Evolutionary conservation across 1,140 invertebrate species (phyloP), one percentile per base, ranked within the genome.

Genomic region (Diuraphis noxia): DNA sequence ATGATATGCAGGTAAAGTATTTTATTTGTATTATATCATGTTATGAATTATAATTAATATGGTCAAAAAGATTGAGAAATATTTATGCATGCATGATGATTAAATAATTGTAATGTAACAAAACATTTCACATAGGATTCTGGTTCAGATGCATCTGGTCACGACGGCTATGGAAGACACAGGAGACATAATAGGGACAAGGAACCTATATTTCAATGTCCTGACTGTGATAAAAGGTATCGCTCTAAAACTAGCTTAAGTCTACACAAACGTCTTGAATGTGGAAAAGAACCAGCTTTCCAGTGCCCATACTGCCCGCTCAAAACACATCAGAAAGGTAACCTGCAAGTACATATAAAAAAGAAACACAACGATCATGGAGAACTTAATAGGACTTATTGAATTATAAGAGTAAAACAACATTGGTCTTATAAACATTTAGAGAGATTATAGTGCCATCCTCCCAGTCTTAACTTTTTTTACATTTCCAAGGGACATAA

Each of bases 231-330:
- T 41, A 94, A 94, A 92, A 93, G 93, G 41, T 95, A 95, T 92
- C 93, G 94, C 1, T 94, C 94, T 92, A 94, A 94, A 79, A 94
- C 94, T 56, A 94, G 94, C 21, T 93, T 95, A 77, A 94, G 93
- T 91, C 94, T 94, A 92, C 95, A 96, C 92, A 93, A 94, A 34
- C 94, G 94, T 25, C 94, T 95, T 86, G 95, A 95, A 91, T 96
- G 95, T 92, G 95, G 95, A 72, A 95, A 95, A 91, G 94, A 94
- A 86, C 95, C 95, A 40, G 93, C 94, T 10, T 95, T 95, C 93
- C 93, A 93, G 52, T 95, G 95, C 92, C 94, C 94, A 0, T 93
- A 94, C 81, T 95, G 95, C 92, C 94, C 94, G n/a, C 94, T 94
- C 81, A 93, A 94, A 72, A 94, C 94, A 93, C 94, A 95, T 92